Evolutionary conservation across 2,888 invertebrate species (phyloP).

Genomic region (Scaptomyza cyrtandrae): DNA sequence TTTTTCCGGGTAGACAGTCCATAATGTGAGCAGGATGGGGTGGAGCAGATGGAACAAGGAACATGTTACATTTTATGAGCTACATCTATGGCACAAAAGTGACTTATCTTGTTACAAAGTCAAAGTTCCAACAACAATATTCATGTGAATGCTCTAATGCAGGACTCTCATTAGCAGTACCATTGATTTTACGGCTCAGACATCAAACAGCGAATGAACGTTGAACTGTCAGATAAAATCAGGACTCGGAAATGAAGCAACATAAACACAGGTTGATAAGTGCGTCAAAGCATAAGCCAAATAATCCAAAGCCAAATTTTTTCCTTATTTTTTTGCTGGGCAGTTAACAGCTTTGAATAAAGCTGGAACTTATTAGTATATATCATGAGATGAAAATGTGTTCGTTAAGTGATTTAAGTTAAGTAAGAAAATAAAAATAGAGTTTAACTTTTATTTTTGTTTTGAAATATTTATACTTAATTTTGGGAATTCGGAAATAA

Average conservation of each 20-base stretch:
- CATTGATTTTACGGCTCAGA: constrained; percentile 31
- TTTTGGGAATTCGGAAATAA: background rate
- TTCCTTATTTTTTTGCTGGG: background rate
- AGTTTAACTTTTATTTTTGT: background rate
- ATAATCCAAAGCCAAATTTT: background rate
- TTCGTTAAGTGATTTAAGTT: no score
- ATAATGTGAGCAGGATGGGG: constrained; percentile 54
- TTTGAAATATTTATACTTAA: no score
- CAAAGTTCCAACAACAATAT: constrained; percentile 26
- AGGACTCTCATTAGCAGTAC: constrained; percentile 20
- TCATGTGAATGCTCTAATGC: constrained; percentile 29
- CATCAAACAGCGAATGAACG: constrained; percentile 23
- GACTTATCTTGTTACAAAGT: constrained; percentile 66
- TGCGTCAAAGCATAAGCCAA: background rate
- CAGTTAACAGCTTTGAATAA: background rate
- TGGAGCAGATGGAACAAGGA: constrained; percentile 11
- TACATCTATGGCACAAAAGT: constrained; percentile 58
- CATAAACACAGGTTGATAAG: background rate
- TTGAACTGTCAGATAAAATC: constrained; percentile 2
- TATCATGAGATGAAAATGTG: background rate
- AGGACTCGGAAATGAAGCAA: background rate
- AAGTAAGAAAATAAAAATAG: background rate
- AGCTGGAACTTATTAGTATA: background rate
- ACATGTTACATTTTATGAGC: constrained; percentile 51
- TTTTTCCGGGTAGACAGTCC: constrained; percentile 36